Conservation (phyloP, 2,113 vertebrate species). For the Nestor notabilis region DNA sequence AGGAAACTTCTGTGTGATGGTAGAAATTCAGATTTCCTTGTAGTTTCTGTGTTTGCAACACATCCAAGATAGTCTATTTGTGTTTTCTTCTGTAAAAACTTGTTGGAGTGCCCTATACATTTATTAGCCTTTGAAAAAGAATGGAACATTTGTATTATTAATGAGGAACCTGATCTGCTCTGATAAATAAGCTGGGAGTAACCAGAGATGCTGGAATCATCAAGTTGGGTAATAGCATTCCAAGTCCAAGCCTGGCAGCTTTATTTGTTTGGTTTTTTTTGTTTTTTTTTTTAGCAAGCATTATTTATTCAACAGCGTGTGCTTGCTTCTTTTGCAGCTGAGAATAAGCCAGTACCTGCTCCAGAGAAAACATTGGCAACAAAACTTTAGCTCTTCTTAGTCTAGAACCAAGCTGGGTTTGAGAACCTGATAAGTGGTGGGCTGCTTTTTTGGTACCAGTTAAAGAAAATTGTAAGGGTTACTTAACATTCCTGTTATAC, state of each 20-base stretch:
- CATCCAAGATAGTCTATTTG: background rate
- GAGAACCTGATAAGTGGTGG: background rate
- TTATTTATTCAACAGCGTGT: slow-evolving; percentile 74
- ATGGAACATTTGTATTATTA: slow-evolving; percentile 96
- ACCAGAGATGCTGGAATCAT: slow-evolving; percentile 82
- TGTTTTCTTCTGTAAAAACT: slow-evolving; percentile 46
- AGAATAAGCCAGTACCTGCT: background rate
- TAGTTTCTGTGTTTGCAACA: background rate
- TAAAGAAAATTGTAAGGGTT: background rate
- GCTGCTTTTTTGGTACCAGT: background rate
- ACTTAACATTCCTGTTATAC: background rate
- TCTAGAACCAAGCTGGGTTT: background rate
- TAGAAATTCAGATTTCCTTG: background rate
- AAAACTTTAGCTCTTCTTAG: background rate
- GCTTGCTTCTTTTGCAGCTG: background rate
- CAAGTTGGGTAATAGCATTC: slow-evolving; percentile 72
- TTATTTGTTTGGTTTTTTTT: background rate
- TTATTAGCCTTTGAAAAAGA: slow-evolving; percentile 73
- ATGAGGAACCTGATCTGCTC: slow-evolving; percentile 84
- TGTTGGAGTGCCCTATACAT: slow-evolving; percentile 21
- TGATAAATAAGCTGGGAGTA: slow-evolving; percentile 84
- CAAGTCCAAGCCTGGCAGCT: slow-evolving; percentile 68
- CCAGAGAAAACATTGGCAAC: background rate
- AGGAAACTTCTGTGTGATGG: background rate
- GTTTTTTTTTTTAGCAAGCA: slow-evolving; percentile 39